A percentile compares a stretch with the other conserved stretches of the same genome.
Conservation (phyloP, 30 jellyfish, hydroid and myxozoan species). For the Cassiopea andromeda region DNA sequence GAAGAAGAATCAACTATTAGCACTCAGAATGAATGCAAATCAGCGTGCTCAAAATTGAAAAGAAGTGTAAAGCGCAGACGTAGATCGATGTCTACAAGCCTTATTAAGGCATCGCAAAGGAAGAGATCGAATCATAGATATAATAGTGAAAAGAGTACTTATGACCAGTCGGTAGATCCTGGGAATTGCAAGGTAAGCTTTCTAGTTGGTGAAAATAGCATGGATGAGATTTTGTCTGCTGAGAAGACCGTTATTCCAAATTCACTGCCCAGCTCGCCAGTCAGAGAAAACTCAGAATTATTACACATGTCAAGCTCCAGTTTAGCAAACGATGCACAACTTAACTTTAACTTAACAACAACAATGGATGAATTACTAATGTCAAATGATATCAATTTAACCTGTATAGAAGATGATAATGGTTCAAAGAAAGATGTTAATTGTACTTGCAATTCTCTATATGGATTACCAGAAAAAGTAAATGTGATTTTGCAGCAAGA, state of each 20-base stretch:
- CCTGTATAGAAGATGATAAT: background rate
- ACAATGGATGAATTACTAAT: slow-evolving; percentile 27
- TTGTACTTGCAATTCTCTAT: slow-evolving; percentile 25
- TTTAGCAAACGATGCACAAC: background rate
- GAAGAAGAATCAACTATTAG: slow-evolving; percentile 21
- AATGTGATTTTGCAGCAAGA: slow-evolving; percentile 51
- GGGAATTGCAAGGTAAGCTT: background rate
- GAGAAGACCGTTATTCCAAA: slow-evolving; percentile 29
- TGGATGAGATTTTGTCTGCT: slow-evolving; percentile 2
- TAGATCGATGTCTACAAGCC: slow-evolving; percentile 28
- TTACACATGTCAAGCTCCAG: background rate
- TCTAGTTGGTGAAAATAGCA: slow-evolving; percentile 12
- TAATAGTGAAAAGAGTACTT: background rate
- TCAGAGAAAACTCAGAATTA: background rate
- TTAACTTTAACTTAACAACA: slow-evolving; percentile 38
- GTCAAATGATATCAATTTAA: slow-evolving; percentile 17
- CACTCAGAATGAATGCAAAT: slow-evolving; percentile 27
- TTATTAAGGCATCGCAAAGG: background rate
- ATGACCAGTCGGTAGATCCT: no score
- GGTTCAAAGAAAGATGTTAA: background rate
- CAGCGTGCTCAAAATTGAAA: background rate
- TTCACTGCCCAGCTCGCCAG: slow-evolving; percentile 24
- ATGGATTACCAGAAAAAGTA: slow-evolving; percentile 80
- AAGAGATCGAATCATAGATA: background rate
- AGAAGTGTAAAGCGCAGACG: slow-evolving; percentile 57